Base-by-base conservation (phyloP, 2,113 vertebrate species). In the Uropsilus gracilis region DNA sequence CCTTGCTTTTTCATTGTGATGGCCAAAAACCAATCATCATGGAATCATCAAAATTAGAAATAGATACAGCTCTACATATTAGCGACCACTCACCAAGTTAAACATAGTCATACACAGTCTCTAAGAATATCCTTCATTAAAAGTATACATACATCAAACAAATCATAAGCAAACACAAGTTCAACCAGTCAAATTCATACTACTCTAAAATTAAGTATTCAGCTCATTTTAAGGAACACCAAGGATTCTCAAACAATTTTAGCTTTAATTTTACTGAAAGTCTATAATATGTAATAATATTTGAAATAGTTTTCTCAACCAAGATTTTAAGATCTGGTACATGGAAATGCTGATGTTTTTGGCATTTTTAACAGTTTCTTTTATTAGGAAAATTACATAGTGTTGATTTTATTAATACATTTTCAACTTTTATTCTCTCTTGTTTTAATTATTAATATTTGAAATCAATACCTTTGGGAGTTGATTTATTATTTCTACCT, bases 191-290 rank as follows among this genome's bases (percentile, higher is more conserved):
- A 72, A 53, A 34, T n/a, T 16, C 18, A 93, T 50, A 66, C 8
- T n/a, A 39, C 39, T 53, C 14, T 63, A 8, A 37, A 90, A 39
- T 42, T n/a, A 50, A 20, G 22, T 10, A 28, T 8, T 80, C 63
- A 84, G 13, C 42, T 95, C 50, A 55, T 0, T 85, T 72, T 84
- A 75, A 86, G 4, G 50, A 89, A 86, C 5, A 37, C 34, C 39
- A 90, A 92, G 17, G 17, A 92, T 44, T 91, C 82, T 28, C 30
- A 48, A 46, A 55, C 17, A 2, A 14, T 63, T 59, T 81, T 78
- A 68, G 5, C 16, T 88, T 84, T 90, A 90, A 85, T 71, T 92
- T 84, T 87, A 83, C 30, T 81, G 9, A 57, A 89, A 55, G 77
- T 69, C 32, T 90, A 5, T 46, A 55, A 5, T 63, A 8, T 71